Evolutionary conservation across 2,888 invertebrate species (phyloP).

Genomic region (Calliscelio sp.): DNA sequence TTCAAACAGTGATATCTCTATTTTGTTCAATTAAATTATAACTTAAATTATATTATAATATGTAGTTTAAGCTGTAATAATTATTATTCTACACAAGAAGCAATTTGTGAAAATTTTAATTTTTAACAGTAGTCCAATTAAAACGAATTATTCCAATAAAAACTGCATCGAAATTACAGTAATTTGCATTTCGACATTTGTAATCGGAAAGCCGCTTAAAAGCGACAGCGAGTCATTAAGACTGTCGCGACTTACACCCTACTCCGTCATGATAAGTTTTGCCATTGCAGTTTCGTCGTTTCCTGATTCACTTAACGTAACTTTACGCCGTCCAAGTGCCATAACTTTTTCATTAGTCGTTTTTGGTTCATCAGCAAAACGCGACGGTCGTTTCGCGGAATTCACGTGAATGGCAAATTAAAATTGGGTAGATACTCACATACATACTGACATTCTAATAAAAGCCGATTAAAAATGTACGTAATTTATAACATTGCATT

Average conservation of each 20-base stretch:
- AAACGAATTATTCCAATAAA: constrained; percentile 21
- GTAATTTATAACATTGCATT: too few species aligned
- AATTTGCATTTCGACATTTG: constrained; percentile 45
- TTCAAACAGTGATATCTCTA: too few species aligned
- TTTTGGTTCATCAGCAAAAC: constrained; percentile 24
- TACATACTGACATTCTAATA: too few species aligned
- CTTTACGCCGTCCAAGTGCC: constrained; percentile 11
- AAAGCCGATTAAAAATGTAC: too few species aligned
- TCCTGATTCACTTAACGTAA: constrained; percentile 44
- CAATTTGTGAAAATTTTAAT: neutral
- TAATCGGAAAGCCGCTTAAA: constrained; percentile 53
- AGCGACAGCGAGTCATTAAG: constrained; percentile 38
- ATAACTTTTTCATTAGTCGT: constrained; percentile 36
- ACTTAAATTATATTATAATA: neutral
- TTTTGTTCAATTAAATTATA: too few species aligned
- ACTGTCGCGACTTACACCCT: constrained; percentile 40
- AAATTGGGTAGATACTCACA: neutral
- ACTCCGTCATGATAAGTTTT: constrained; percentile 30
- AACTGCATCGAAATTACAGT: constrained; percentile 24
- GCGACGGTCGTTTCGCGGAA: constrained; percentile 1
- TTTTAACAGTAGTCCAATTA: neutral
- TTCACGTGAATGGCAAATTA: neutral
- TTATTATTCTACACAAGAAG: neutral
- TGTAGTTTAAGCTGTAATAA: neutral
- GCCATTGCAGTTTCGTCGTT: constrained; percentile 22